Conservation (phyloP, 2,797 vertebrate genomes). For the Aldrovandia affinis region DNA sequence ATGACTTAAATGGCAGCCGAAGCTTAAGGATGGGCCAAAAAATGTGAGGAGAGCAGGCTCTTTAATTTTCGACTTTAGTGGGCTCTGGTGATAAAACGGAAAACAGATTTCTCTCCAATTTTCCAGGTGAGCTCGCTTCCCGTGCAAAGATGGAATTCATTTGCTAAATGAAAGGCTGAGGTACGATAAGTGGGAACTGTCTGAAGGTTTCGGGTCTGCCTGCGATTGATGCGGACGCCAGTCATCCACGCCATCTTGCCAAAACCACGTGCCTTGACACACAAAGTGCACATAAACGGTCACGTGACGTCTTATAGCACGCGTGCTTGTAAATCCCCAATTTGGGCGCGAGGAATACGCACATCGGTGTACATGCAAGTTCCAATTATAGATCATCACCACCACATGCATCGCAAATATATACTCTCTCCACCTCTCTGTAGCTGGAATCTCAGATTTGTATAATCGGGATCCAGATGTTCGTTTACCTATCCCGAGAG, state of each 20-base stretch:
- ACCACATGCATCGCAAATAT: slow-evolving; percentile 21
- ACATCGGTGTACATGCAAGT: slow-evolving; percentile 22
- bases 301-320: slow-evolving; percentile 6
- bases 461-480: slow-evolving; percentile 10
- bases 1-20: too few species aligned
- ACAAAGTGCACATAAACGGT: not conserved
- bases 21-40: too few species aligned
- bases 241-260: not conserved
- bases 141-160: too few species aligned
- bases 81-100: too few species aligned
- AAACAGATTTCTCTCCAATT: too few species aligned
- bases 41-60: too few species aligned
- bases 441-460: not conserved
- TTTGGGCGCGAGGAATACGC: slow-evolving; percentile 6
- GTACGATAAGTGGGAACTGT: not conserved
- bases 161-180: not conserved
- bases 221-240: not conserved
- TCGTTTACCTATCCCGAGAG: slow-evolving; percentile 14
- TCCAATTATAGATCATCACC: slow-evolving; percentile 19
- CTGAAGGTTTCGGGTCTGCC: not conserved
- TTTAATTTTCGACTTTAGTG: too few species aligned
- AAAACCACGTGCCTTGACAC: not conserved
- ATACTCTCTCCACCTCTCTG: slow-evolving; percentile 14
- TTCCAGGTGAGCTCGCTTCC: too few species aligned
- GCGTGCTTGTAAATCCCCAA: slow-evolving; percentile 5